Conservation (phyloP, 2,113 vertebrate genomes). For the Otis tarda region DNA sequence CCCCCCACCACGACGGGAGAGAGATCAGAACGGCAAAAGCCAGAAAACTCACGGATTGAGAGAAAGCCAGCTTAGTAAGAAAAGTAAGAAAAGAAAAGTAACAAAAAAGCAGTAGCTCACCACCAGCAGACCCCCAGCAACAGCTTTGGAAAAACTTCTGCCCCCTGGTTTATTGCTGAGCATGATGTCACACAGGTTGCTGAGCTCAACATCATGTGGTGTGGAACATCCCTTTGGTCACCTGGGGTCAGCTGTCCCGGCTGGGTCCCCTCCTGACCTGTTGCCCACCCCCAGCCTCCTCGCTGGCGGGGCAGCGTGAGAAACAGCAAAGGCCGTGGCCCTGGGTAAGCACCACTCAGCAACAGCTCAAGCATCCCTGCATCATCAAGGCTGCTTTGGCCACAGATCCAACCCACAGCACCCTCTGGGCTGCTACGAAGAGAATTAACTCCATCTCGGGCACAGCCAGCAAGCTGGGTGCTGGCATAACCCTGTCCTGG, state of each 20-base stretch:
- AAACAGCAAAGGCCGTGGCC: background rate
- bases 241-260: background rate
- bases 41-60: background rate
- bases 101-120: background rate
- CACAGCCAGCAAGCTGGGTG: background rate
- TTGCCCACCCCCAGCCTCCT: background rate
- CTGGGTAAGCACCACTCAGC: background rate
- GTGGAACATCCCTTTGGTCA: background rate
- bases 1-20: background rate
- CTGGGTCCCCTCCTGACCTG: background rate
- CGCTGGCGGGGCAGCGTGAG: background rate
- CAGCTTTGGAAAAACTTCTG: accelerated
- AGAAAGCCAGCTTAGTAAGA: background rate
- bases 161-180: background rate
- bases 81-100: background rate
- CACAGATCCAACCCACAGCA: background rate
- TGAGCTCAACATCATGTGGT: background rate
- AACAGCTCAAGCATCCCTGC: background rate
- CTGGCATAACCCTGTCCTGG: background rate
- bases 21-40: background rate
- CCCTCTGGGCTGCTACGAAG: accelerated
- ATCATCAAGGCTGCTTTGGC: background rate
- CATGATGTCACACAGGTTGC: background rate
- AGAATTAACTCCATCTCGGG: background rate
- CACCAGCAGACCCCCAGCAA: background rate